Percentiles rank a stretch among this genome's conserved stretches.
Conservation (phyloP, 2,888 invertebrate species). For the Ophion obscuratus region DNA sequence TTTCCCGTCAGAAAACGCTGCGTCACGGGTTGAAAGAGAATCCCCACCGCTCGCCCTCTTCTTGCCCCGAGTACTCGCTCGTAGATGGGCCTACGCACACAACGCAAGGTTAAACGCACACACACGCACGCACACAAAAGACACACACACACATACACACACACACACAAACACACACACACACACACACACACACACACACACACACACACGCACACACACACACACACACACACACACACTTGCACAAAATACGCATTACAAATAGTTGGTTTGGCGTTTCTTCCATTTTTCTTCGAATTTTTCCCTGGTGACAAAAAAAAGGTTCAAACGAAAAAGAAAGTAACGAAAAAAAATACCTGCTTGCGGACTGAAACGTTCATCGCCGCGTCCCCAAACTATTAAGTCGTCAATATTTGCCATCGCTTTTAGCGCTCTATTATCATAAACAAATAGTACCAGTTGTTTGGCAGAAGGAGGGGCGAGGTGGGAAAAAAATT, state of each 20-base stretch:
- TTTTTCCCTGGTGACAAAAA: too few relatives aligned
- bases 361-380: background rate
- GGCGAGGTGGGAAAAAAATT: background rate
- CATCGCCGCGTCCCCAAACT: background rate
- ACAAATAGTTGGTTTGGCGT: too few relatives aligned
- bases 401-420: constrained; percentile 51
- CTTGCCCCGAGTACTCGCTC: too few relatives aligned
- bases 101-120: background rate
- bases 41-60: background rate
- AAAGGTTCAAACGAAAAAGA: background rate
- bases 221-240: too few relatives aligned
- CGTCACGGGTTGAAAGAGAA: constrained; percentile 53
- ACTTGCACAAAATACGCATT: too few relatives aligned
- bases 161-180: too few relatives aligned
- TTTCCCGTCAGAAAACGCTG: constrained; percentile 35
- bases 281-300: too few relatives aligned
- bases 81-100: constrained; percentile 17
- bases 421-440: constrained; percentile 61
- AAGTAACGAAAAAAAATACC: constrained; percentile 21
- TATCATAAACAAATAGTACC: constrained; percentile 65
- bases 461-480: background rate
- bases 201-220: too few relatives aligned
- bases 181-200: too few relatives aligned
- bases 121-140: too few relatives aligned
- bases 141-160: too few relatives aligned